Conservation (phyloP, 2,797 vertebrate species). For the Centroberyx gerrardi region DNA sequence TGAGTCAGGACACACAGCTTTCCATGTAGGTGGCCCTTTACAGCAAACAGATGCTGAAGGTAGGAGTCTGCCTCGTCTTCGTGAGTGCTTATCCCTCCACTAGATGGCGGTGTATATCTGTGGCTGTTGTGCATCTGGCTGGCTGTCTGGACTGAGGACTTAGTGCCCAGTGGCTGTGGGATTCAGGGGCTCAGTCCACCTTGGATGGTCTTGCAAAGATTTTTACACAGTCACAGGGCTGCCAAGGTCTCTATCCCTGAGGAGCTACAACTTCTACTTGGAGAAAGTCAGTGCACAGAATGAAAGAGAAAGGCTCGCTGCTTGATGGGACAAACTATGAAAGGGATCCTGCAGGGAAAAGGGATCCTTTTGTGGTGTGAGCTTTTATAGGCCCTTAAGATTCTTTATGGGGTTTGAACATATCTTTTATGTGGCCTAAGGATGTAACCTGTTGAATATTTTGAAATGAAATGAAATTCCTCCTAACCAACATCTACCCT, state of each 20-base stretch:
- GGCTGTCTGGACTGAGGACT: constrained; percentile 31
- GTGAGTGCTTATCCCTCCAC: constrained; percentile 44
- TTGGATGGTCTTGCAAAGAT: constrained; percentile 34
- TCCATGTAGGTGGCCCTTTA: constrained; percentile 71
- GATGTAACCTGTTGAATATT: neutral
- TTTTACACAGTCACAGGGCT: constrained; percentile 43
- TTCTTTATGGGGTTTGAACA: constrained; percentile 29
- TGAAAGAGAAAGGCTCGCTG: constrained; percentile 33
- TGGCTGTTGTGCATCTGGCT: constrained; percentile 13
- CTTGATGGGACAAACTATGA: constrained; percentile 23
- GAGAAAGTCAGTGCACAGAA: constrained; percentile 45
- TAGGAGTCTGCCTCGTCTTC: neutral
- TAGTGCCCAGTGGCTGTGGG: constrained; percentile 19
- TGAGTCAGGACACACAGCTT: constrained; percentile 37
- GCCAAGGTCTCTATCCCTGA: constrained; percentile 28
- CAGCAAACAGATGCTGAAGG: constrained; percentile 68
- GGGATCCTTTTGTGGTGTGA: constrained; percentile 13
- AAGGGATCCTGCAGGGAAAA: neutral
- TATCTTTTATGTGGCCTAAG: constrained; percentile 1
- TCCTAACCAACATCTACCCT: neutral
- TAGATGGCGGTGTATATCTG: constrained; percentile 79
- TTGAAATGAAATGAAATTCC: neutral
- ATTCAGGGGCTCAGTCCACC: constrained; percentile 28
- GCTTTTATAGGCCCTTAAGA: constrained; percentile 11
- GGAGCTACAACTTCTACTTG: constrained; percentile 34